A percentile compares a stretch with the other conserved stretches of the same genome.
These are phyloP conservation scores for Heliconius hewitsoni DNA, from an alignment of 1,140 invertebrate genomes.

Conservation along the genomic window DNA sequence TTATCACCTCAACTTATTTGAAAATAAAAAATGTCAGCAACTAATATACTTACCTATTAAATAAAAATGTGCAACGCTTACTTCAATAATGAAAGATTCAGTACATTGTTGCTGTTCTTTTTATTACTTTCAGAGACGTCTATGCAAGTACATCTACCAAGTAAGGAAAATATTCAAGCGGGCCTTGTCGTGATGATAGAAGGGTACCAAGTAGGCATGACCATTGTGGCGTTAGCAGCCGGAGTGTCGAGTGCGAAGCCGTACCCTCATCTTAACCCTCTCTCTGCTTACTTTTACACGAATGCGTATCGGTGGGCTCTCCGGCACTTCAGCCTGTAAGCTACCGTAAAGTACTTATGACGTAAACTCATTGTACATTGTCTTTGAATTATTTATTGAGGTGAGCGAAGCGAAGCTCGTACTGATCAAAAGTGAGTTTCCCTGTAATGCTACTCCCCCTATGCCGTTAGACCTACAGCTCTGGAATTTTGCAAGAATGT, in stretches of 20 bases:
- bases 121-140: slow-evolving; percentile 32
- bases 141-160: slow-evolving; percentile 36
- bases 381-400: neutral
- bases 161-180: slow-evolving; percentile 42
- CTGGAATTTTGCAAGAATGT: too few species aligned
- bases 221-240: slow-evolving; percentile 45
- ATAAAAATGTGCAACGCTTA: too few species aligned
- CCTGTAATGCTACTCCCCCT: too few species aligned
- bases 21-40: too few species aligned
- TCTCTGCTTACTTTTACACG: slow-evolving; percentile 58
- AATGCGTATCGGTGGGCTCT: slow-evolving; percentile 62
- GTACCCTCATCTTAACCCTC: slow-evolving; percentile 54
- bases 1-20: too few species aligned
- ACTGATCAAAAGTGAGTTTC: too few species aligned
- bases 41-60: too few species aligned
- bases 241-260: slow-evolving; percentile 45
- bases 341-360: slow-evolving; percentile 10
- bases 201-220: slow-evolving; percentile 55
- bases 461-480: too few species aligned
- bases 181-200: slow-evolving; percentile 54
- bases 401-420: too few species aligned
- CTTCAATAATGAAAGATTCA: too few species aligned
- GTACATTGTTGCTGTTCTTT: neutral
- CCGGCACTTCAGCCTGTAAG: slow-evolving; percentile 63
- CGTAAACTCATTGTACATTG: slow-evolving; percentile 7